phyloP scores from a whole-genome alignment of 2,888 invertebrate genomes.

The Metalampra italica region DNA sequence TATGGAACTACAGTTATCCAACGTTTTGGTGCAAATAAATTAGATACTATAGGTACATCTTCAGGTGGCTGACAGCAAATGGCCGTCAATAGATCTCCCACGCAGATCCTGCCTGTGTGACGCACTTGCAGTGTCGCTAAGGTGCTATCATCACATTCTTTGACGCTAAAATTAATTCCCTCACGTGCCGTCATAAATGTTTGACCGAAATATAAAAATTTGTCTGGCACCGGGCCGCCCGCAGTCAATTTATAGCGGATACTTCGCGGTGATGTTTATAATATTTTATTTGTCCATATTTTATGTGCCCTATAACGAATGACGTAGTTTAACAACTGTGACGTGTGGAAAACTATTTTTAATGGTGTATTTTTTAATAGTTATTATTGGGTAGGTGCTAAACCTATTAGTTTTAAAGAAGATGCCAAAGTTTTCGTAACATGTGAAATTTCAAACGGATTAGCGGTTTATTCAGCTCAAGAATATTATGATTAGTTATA shows the following conservation, averaged over 20 bases:
- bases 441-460: neutral
- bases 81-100: neutral
- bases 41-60: no score
- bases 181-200: constrained; percentile 44
- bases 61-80: neutral
- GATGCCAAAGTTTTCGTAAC: neutral
- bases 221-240: constrained; percentile 33
- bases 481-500: neutral
- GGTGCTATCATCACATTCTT: constrained; percentile 26
- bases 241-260: constrained; percentile 18
- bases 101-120: constrained; percentile 21
- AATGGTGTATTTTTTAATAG: neutral
- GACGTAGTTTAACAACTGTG: neutral
- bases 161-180: constrained; percentile 39
- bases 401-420: neutral
- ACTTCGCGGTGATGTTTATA: constrained; percentile 18
- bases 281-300: constrained; percentile 13
- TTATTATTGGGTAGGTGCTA: neutral
- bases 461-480: no score
- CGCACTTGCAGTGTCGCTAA: constrained; percentile 34
- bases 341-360: neutral
- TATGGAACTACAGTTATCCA: no score
- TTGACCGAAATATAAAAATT: constrained; percentile 36
- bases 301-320: neutral
- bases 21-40: no score